A percentile compares a stretch with the other conserved stretches of the same genome.
These are phyloP conservation scores for Lophotriccus pileatus DNA, from an alignment of 2,797 vertebrate genomes.

Conservation along the genomic window DNA sequence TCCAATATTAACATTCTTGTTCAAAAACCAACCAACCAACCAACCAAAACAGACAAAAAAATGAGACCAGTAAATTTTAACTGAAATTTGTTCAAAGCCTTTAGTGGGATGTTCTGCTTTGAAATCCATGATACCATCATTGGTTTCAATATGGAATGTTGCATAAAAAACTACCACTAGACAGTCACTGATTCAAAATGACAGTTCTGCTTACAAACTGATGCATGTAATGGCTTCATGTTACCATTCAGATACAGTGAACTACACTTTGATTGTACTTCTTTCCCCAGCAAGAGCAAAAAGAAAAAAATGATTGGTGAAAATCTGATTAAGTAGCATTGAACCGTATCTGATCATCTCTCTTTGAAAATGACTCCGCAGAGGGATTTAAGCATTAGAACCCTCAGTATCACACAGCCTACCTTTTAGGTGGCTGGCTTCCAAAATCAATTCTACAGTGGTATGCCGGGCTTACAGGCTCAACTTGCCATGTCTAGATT, in stretches of 20 bases:
- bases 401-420: background rate
- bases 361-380: background rate
- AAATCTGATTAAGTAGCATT: constrained; percentile 7
- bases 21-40: too few relatives aligned
- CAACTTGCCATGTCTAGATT: background rate
- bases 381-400: background rate
- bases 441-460: constrained; percentile 18
- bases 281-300: background rate
- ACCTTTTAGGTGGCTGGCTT: background rate
- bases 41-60: background rate
- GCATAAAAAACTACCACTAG: background rate
- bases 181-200: background rate
- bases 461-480: background rate
- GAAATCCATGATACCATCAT: background rate
- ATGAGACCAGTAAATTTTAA: background rate
- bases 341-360: background rate
- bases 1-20: background rate
- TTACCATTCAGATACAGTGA: background rate
- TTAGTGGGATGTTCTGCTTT: background rate
- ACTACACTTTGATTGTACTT: background rate
- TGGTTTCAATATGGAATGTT: background rate
- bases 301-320: background rate
- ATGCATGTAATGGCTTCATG: background rate
- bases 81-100: background rate
- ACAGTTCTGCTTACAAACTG: background rate